phyloP scores from a whole-genome alignment of 2,113 vertebrate species.

The Sporophila hypoxantha region DNA sequence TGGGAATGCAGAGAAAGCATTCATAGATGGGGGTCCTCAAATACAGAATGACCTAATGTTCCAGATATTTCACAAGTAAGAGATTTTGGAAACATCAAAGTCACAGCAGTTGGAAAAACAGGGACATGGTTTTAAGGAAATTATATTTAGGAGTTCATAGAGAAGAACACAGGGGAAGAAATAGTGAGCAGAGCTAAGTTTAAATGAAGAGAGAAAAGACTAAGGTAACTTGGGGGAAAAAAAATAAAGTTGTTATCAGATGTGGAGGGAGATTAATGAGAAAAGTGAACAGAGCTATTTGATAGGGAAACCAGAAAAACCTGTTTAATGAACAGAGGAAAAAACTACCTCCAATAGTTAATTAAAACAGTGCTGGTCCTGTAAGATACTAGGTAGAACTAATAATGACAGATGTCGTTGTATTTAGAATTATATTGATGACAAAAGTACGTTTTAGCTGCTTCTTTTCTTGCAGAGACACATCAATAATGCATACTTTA shows the following conservation, averaged over 20 bases:
- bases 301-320: background rate
- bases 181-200: background rate
- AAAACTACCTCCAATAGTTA: background rate
- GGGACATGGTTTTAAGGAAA: background rate
- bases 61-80: background rate
- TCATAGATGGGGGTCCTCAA: background rate
- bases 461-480: background rate
- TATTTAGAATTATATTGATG: background rate
- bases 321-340: background rate
- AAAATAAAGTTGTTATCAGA: background rate
- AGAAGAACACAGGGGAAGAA: background rate
- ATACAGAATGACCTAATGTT: background rate
- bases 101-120: background rate
- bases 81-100: background rate
- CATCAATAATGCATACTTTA: slow-evolving; percentile 38
- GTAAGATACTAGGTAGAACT: background rate
- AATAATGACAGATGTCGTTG: background rate
- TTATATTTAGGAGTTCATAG: background rate
- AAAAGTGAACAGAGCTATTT: background rate
- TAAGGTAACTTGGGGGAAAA: background rate
- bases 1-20: background rate
- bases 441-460: background rate
- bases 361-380: background rate
- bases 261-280: background rate
- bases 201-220: background rate